Conservation (phyloP, 2,888 invertebrate genomes). For the Chymomyza caudatula region DNA sequence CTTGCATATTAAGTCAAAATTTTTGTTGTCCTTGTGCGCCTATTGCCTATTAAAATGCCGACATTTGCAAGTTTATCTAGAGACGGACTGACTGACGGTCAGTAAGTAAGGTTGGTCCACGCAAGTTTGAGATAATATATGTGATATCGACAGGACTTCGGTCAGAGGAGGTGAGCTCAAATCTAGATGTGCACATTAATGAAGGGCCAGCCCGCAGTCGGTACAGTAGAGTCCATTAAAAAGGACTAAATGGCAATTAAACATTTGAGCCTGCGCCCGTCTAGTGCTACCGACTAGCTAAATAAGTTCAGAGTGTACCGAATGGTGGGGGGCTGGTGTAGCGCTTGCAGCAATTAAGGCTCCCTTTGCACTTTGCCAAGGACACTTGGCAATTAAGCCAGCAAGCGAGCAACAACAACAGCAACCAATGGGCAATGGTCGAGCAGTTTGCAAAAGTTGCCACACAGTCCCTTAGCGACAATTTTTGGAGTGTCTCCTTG, state of each 20-base stretch:
- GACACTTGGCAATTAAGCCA: conserved; percentile 70
- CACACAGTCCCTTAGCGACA: conserved; percentile 51
- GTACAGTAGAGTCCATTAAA: conserved; percentile 69
- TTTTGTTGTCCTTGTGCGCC: conserved; percentile 27
- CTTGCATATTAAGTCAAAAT: conserved; percentile 63
- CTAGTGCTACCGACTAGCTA: background rate
- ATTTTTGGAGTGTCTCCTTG: conserved; percentile 31
- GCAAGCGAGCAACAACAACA: conserved; percentile 29
- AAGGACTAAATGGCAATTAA: conserved; percentile 76
- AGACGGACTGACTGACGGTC: conserved; percentile 3
- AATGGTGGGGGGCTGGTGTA: background rate
- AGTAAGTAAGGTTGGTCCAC: background rate
- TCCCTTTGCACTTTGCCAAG: conserved; percentile 63
- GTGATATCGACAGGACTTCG: conserved; percentile 50
- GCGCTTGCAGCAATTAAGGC: conserved; percentile 46
- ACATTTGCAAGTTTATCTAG: conserved; percentile 72
- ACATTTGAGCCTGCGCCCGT: conserved; percentile 54
- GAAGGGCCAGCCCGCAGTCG: conserved; percentile 39
- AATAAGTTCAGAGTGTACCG: background rate
- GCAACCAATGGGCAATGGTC: conserved; percentile 47
- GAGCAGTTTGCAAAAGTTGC: conserved; percentile 32
- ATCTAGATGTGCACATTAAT: conserved; percentile 69
- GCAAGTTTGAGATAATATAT: conserved; percentile 43
- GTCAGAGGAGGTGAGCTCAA: conserved; percentile 52
- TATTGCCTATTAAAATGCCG: conserved; percentile 64